Evolutionary conservation across 2,888 invertebrate genomes (phyloP).

Genomic region (Poecilobothrus nobilitatus): DNA sequence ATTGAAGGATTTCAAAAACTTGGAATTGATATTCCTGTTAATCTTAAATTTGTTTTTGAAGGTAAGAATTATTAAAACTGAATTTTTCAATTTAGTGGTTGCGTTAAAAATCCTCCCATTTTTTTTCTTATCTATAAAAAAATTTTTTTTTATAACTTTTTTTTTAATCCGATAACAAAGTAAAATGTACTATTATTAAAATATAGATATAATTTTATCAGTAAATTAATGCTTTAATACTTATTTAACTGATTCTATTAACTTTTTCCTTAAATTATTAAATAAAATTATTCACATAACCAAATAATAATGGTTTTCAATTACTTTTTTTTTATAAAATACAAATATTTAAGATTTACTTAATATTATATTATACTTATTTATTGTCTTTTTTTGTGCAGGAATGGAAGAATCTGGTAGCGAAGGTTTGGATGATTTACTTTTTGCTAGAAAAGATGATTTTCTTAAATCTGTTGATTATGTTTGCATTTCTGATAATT

Average conservation of each 20-base stretch:
- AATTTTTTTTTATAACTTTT: not conserved
- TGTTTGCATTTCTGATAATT: slow-evolving; percentile 97
- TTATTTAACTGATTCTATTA: no score
- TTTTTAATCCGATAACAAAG: not conserved
- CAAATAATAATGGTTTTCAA: no score
- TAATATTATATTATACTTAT: no score
- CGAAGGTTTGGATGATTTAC: slow-evolving; percentile 83
- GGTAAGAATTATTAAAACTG: not conserved
- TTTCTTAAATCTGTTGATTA: slow-evolving; percentile 82
- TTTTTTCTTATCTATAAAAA: not conserved
- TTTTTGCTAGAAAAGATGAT: slow-evolving; percentile 57
- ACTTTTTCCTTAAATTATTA: no score
- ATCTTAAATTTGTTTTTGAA: slow-evolving; percentile 86
- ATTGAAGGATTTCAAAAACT: slow-evolving; percentile 77
- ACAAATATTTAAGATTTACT: no score
- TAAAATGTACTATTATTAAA: not conserved
- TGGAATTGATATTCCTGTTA: slow-evolving; percentile 59
- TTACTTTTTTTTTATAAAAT: no score
- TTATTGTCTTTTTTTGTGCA: not conserved
- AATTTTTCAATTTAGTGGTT: no score
- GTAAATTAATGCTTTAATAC: no score
- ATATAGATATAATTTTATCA: no score
- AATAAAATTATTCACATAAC: no score
- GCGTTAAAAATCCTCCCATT: no score
- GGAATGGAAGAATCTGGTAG: slow-evolving; percentile 99